Evolutionary conservation across 2,113 vertebrate species (phyloP).

Genomic region (Pimephales promelas): DNA sequence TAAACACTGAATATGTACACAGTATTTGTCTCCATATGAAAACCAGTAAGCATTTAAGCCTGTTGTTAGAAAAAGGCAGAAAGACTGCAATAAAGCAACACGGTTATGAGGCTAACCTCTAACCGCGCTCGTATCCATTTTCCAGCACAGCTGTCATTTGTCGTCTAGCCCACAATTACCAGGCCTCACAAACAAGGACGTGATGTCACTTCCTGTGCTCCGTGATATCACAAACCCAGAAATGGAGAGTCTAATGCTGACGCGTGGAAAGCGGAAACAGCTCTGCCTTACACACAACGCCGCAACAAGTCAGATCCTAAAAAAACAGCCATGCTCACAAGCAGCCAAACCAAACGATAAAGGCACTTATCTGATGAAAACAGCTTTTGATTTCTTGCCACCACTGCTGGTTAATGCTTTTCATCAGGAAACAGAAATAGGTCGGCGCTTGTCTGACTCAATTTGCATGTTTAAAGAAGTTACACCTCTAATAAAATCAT

Average conservation of each 20-base stretch:
- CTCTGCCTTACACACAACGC: slow-evolving; percentile 61
- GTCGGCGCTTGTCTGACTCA: neutral
- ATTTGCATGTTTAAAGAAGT: neutral
- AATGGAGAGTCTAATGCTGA: slow-evolving; percentile 60
- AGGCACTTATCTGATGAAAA: slow-evolving; percentile 67
- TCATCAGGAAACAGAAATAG: neutral
- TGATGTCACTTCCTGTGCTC: slow-evolving; percentile 79
- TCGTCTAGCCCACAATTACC: slow-evolving; percentile 53
- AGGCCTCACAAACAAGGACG: slow-evolving; percentile 73
- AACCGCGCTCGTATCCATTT: slow-evolving; percentile 66
- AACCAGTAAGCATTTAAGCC: neutral
- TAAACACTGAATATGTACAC: neutral
- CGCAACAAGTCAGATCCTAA: slow-evolving; percentile 62
- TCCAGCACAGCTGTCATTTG: slow-evolving; percentile 72
- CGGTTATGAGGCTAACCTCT: slow-evolving; percentile 57
- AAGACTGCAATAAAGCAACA: slow-evolving; percentile 41
- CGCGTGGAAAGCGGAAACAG: slow-evolving; percentile 77
- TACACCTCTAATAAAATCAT: neutral
- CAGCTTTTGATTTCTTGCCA: neutral
- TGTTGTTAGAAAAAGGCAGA: slow-evolving; percentile 41
- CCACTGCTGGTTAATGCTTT: neutral
- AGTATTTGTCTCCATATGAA: slow-evolving; percentile 1
- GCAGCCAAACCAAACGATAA: slow-evolving; percentile 70
- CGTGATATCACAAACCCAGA: slow-evolving; percentile 71
- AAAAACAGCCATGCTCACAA: slow-evolving; percentile 66